Percentiles rank a stretch among this genome's conserved stretches.
phyloP scores from a whole-genome alignment of 2,888 invertebrate species.

The Tyria jacobaeae region DNA sequence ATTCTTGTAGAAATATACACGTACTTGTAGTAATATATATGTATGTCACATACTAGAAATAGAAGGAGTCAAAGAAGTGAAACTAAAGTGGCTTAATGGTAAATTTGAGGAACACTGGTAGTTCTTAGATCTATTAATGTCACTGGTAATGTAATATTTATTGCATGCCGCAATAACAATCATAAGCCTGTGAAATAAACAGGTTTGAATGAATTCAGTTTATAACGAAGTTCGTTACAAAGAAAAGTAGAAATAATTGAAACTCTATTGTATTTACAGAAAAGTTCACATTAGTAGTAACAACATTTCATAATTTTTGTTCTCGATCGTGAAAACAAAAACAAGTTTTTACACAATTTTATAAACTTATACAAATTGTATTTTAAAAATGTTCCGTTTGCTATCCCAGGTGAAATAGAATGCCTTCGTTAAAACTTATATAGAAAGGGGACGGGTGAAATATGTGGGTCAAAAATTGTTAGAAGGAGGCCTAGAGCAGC shows the following conservation, averaged over 20 bases:
- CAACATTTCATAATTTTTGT: conserved; percentile 2
- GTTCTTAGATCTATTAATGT: too few relatives aligned
- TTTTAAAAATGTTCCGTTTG: conserved; percentile 41
- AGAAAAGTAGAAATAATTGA: too few relatives aligned
- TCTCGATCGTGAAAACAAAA: not conserved
- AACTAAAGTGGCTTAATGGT: too few relatives aligned
- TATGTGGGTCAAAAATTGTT: conserved; percentile 59
- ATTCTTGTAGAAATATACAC: not conserved
- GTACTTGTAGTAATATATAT: too few relatives aligned
- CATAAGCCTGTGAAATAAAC: too few relatives aligned
- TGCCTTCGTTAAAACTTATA: conserved; percentile 42
- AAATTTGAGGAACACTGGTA: too few relatives aligned
- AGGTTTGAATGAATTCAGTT: too few relatives aligned
- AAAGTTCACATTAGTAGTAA: not conserved
- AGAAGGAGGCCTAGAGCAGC: conserved; percentile 36
- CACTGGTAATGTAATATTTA: not conserved
- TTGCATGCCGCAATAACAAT: too few relatives aligned
- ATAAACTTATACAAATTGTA: conserved; percentile 34
- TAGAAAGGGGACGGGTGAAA: conserved; percentile 48
- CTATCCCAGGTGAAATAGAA: conserved; percentile 34
- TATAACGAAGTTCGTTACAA: too few relatives aligned
- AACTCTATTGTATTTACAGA: not conserved
- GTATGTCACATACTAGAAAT: too few relatives aligned
- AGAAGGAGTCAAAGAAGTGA: too few relatives aligned
- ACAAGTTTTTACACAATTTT: conserved; percentile 4